These are phyloP conservation scores for Andrena fulva DNA, from an alignment of 2,888 invertebrate genomes.

Conservation along the genomic window DNA sequence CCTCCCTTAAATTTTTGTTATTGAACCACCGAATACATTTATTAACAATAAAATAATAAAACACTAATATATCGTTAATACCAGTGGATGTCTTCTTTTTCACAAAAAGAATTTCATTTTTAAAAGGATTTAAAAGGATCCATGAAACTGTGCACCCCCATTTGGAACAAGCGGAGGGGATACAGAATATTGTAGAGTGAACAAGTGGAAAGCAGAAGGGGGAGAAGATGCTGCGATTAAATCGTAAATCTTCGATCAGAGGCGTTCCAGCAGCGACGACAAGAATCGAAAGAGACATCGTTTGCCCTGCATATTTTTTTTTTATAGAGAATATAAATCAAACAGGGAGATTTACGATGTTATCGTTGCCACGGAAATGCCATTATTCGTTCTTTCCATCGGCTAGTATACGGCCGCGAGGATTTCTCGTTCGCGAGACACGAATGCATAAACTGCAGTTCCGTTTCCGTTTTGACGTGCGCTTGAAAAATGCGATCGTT, in stretches of 20 bases:
- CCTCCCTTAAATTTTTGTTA: no score
- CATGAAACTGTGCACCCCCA: neutral
- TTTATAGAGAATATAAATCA: conserved; percentile 21
- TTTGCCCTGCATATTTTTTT: conserved; percentile 6
- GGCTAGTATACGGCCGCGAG: neutral
- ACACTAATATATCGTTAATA: no score
- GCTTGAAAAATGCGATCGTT: conserved; percentile 26
- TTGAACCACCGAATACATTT: no score
- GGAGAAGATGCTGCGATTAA: conserved; percentile 4
- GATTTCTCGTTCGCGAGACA: conserved; percentile 3
- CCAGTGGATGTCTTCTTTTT: no score
- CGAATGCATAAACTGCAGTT: conserved; percentile 16
- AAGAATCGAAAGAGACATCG: conserved; percentile 8
- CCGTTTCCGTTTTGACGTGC: neutral
- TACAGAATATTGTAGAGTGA: neutral
- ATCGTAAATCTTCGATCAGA: conserved; percentile 13
- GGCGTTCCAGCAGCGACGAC: neutral
- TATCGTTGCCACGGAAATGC: conserved; percentile 24
- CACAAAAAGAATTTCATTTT: no score
- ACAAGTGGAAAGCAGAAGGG: neutral
- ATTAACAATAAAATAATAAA: no score
- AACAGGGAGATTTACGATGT: conserved; percentile 24
- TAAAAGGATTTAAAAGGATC: no score
- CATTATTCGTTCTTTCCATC: conserved; percentile 14
- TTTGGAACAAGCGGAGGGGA: neutral